These are phyloP conservation scores for Pegea sp. DNA, from an alignment of 23 tunicate genomes.

Conservation along the genomic window DNA sequence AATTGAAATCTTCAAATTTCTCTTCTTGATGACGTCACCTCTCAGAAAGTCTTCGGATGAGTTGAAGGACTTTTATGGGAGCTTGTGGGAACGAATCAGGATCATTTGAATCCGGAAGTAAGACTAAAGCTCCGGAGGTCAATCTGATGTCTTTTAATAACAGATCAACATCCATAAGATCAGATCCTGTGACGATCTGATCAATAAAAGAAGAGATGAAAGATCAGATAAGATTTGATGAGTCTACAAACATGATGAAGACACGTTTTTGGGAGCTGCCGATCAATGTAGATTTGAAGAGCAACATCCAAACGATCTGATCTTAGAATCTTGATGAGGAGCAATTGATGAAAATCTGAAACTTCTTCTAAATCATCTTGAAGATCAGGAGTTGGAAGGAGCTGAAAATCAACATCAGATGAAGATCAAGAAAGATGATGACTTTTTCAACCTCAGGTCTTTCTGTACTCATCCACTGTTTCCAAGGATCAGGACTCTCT, in stretches of 20 bases:
- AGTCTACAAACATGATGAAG: conserved; percentile 15
- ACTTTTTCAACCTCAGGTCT: neutral
- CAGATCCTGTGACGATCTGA: neutral
- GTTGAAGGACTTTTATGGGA: conserved; percentile 37
- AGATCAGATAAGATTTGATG: neutral
- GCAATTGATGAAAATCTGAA: conserved; percentile 44
- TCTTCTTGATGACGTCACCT: conserved; percentile 8
- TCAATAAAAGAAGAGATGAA: neutral
- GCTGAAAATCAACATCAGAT: too few relatives aligned
- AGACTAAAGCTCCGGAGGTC: conserved; percentile 45
- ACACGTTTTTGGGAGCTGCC: conserved; percentile 14
- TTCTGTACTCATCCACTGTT: conserved; percentile 41
- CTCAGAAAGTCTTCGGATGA: conserved; percentile 36
- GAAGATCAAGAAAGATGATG: too few relatives aligned
- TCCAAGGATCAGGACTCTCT: conserved; percentile 38
- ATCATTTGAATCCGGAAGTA: conserved; percentile 27
- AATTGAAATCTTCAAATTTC: too few relatives aligned
- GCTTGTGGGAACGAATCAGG: conserved; percentile 18
- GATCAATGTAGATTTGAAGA: conserved; percentile 19
- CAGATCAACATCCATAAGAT: conserved; percentile 8
- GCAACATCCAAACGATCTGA: conserved; percentile 54
- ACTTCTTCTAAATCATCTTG: conserved; percentile 2
- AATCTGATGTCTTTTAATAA: conserved; percentile 50
- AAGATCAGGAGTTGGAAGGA: conserved; percentile 1
- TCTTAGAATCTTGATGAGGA: conserved; percentile 38